Evolutionary conservation across 2,113 vertebrate species (phyloP).

Genomic region (Phrynosoma blainvillii): DNA sequence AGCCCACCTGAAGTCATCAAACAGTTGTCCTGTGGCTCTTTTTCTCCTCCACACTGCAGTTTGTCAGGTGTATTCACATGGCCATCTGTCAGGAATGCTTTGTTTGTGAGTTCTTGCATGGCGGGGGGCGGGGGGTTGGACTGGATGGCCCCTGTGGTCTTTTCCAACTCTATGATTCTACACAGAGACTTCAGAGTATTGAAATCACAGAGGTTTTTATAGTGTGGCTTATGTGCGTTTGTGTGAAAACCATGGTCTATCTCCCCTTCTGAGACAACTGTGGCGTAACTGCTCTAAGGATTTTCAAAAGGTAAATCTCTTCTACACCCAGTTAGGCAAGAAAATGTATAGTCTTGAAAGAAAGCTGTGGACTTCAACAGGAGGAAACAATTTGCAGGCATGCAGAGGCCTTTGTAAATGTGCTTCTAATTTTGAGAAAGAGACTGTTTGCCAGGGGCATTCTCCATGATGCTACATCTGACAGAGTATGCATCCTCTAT

Average conservation of each 20-base stretch:
- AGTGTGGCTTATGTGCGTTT: neutral
- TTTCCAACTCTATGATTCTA: too few relatives aligned
- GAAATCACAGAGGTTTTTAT: neutral
- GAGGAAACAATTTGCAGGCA: conserved; percentile 57
- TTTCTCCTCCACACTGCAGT: neutral
- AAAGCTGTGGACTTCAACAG: conserved; percentile 29
- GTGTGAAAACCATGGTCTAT: neutral
- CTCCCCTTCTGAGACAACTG: neutral
- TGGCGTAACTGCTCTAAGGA: neutral
- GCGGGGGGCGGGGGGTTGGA: too few relatives aligned
- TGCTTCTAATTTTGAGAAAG: conserved; percentile 5
- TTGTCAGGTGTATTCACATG: too few relatives aligned
- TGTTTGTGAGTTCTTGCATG: too few relatives aligned
- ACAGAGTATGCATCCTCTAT: conserved; percentile 21
- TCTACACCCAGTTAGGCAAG: conserved; percentile 33
- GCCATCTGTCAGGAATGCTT: too few relatives aligned
- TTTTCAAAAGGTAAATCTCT: conserved; percentile 68
- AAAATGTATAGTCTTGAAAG: conserved; percentile 30
- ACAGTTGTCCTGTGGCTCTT: neutral
- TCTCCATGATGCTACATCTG: conserved; percentile 17
- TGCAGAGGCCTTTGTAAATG: neutral
- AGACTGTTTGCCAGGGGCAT: neutral
- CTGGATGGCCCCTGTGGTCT: too few relatives aligned
- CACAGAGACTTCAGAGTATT: neutral
- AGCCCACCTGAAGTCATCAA: neutral